Evolutionary conservation across 1,140 invertebrate genomes (phyloP).

Genomic region (Anagrus nilaparvatae): DNA sequence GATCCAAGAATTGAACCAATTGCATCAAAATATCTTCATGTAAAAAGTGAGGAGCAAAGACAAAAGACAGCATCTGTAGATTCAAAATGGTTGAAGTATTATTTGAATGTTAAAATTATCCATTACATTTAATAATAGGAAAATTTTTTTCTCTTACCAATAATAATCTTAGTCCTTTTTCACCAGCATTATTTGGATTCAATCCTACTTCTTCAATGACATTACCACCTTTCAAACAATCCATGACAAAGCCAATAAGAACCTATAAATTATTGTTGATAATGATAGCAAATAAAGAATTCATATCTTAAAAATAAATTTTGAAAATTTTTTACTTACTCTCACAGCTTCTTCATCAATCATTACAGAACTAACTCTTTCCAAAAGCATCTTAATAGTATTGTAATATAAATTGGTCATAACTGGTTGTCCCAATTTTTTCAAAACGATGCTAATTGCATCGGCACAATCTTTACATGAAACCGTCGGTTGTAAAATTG

Average conservation of each 20-base stretch:
- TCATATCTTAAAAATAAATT: not conserved
- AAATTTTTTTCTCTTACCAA: conserved; percentile 40
- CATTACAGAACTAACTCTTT: conserved; percentile 90
- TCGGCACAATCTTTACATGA: conserved; percentile 85
- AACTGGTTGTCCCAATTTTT: conserved; percentile 85
- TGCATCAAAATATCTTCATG: conserved; percentile 73
- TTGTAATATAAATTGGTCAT: conserved; percentile 94
- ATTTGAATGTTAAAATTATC: conserved; percentile 6
- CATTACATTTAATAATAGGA: conserved; percentile 4
- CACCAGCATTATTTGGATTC: conserved; percentile 67
- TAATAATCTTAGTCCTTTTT: conserved; percentile 71
- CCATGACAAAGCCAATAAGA: conserved; percentile 40
- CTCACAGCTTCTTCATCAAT: conserved; percentile 81
- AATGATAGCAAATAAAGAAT: not conserved
- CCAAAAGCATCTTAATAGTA: conserved; percentile 88
- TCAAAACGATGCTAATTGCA: conserved; percentile 67
- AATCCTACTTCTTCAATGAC: conserved; percentile 66
- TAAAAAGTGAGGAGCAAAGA: conserved; percentile 88
- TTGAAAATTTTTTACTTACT: conserved; percentile 26
- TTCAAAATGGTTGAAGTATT: conserved; percentile 17
- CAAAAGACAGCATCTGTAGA: conserved; percentile 66
- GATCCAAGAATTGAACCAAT: conserved; percentile 65
- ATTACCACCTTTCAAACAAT: conserved; percentile 57
- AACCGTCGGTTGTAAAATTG: conserved; percentile 75
- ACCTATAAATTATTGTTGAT: conserved; percentile 17